phyloP scores from a whole-genome alignment of 2,113 vertebrate genomes.

The Macquaria australasica region DNA sequence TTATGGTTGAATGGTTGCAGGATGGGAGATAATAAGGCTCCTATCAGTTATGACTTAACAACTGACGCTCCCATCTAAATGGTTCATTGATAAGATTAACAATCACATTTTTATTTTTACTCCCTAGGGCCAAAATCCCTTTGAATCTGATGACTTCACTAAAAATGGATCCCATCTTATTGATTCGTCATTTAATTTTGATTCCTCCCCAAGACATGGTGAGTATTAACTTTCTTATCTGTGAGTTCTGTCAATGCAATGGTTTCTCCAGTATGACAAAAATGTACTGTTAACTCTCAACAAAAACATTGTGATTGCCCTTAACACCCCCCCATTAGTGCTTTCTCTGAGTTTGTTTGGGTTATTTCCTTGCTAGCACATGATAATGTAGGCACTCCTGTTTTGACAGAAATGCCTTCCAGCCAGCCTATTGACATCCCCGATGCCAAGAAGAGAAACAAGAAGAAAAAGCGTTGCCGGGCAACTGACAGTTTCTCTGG shows the following conservation, averaged over 20 bases:
- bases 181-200: slow-evolving; percentile 91
- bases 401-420: slow-evolving; percentile 89
- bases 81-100: slow-evolving; percentile 13
- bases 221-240: slow-evolving; percentile 59
- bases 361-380: background rate
- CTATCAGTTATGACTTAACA: slow-evolving; percentile 13
- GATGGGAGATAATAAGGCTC: background rate
- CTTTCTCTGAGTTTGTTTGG: slow-evolving; percentile 10
- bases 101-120: slow-evolving; percentile 5
- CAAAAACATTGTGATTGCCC: background rate
- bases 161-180: slow-evolving; percentile 87
- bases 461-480: slow-evolving; percentile 98
- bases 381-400: slow-evolving; percentile 10
- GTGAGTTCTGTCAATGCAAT: background rate
- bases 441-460: slow-evolving; percentile 95
- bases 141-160: slow-evolving; percentile 90
- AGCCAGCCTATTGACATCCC: slow-evolving; percentile 98
- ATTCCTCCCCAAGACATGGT: slow-evolving; percentile 91
- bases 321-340: no score
- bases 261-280: background rate
- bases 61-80: background rate
- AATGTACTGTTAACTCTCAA: background rate
- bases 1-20: slow-evolving; percentile 39
- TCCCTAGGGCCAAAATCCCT: slow-evolving; percentile 93
- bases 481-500: slow-evolving; percentile 98